These are phyloP conservation scores for Apogon talboti DNA, from an alignment of 2,797 vertebrate genomes.

Conservation along the genomic window DNA sequence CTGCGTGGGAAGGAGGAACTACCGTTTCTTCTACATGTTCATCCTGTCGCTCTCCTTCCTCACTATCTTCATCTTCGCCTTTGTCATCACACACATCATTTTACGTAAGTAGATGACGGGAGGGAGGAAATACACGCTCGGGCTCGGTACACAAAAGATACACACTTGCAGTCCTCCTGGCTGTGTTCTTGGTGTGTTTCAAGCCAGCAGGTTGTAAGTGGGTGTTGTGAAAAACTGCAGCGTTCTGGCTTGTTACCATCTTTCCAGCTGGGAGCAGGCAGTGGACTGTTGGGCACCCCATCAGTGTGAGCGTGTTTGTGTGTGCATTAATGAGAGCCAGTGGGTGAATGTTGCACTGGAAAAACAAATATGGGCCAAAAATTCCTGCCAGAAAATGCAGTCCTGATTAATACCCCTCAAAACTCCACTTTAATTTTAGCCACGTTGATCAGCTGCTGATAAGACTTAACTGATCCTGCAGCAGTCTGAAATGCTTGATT, in stretches of 20 bases:
- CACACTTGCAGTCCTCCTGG: slow-evolving; percentile 17
- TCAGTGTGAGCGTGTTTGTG: slow-evolving; percentile 11
- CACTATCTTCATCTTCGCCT: slow-evolving; percentile 99
- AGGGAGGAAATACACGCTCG: neutral
- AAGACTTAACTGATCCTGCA: neutral
- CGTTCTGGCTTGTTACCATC: slow-evolving; percentile 64
- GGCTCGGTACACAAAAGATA: slow-evolving; percentile 4
- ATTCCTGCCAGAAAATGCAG: slow-evolving; percentile 11
- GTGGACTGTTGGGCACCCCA: slow-evolving; percentile 28
- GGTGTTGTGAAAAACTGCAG: slow-evolving; percentile 68
- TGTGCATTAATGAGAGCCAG: slow-evolving; percentile 31
- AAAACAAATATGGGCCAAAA: slow-evolving; percentile 20
- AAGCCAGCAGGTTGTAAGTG: slow-evolving; percentile 73
- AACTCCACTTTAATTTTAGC: slow-evolving; percentile 11
- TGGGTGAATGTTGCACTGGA: slow-evolving; percentile 23
- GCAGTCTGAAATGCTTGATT: slow-evolving; percentile 5
- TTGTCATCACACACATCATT: slow-evolving; percentile 97
- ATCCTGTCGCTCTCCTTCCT: slow-evolving; percentile 99
- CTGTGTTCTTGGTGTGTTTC: slow-evolving; percentile 49
- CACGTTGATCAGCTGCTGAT: neutral
- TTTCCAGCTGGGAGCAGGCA: slow-evolving; percentile 64
- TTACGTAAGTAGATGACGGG: slow-evolving; percentile 89
- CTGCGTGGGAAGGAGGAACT: slow-evolving; percentile 99
- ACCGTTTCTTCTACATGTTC: slow-evolving; percentile 99
- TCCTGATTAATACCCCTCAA: slow-evolving; percentile 4